Evolutionary conservation across 1,140 invertebrate species (phyloP), one percentile per base, ranked within the genome.

Genomic region (Drosophila asahinai): DNA sequence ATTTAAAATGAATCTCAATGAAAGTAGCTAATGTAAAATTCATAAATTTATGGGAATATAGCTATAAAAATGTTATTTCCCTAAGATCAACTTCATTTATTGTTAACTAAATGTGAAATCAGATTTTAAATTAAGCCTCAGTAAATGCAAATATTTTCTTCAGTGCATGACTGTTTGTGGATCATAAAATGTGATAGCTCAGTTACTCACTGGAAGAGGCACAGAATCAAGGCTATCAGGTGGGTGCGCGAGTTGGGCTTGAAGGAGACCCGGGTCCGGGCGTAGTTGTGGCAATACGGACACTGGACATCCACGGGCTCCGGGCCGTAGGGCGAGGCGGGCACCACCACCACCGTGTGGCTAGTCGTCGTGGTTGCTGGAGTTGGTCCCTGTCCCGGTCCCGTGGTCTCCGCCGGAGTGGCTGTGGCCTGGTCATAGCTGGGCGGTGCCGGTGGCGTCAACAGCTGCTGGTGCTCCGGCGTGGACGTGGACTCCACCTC

Each of bases 241-340:
- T 96, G 95, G 6, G 95, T 96, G 77, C 94, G 95, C 0, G 93
- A 94, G 14, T 93, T 94, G 3, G 94, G 76, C 80, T 94, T 93
- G 7, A 91, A 93, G 59, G 94, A 92, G n/a, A 95, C 78, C 19
- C 86, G 80, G 0, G 95, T 95, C 3, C 86, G 75, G 43, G 95
- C 94, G 11, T 92, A 89, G 2, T 93, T 92, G 3, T 94, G 94
- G 60, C 95, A 96, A 17, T 93, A 86, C 0, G 95, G 95, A 82
- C 95, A 96, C 1, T 74, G 92, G 19, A 94, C 71, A 8, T 79
- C 67, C 74, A 93, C 86, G 4, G 94, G 84, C 1, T 94, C 84
- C 0, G 94, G 93, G 6, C 95, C 95, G 61, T 94, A 92, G 0
- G 72, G 45, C 0, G 78, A 49, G 0, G 49, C 40, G 6, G 91